Conservation (phyloP, 2,888 invertebrate species). For the Chrysolina haemoptera region DNA sequence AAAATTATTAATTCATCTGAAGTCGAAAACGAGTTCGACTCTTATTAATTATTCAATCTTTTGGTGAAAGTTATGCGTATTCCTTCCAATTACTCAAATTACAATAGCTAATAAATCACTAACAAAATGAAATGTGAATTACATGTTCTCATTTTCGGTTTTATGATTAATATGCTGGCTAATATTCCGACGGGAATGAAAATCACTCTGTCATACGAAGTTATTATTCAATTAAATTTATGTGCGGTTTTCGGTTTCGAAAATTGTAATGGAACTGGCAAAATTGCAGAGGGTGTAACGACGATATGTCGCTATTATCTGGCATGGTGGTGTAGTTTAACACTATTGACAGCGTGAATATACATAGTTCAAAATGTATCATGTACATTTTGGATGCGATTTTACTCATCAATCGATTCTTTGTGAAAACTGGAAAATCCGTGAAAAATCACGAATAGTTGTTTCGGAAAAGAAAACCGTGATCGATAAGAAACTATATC, state of each 20-base stretch:
- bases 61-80: neutral
- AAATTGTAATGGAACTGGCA: slow-evolving; percentile 26
- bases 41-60: neutral
- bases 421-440: too few species aligned
- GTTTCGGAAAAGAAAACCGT: too few species aligned
- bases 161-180: slow-evolving; percentile 38
- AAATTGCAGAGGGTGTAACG: slow-evolving; percentile 1
- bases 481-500: too few species aligned
- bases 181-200: slow-evolving; percentile 30
- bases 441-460: too few species aligned
- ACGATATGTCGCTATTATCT: neutral
- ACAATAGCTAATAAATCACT: slow-evolving; percentile 23
- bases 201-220: slow-evolving; percentile 34
- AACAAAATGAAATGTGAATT: slow-evolving; percentile 24
- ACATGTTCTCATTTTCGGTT: slow-evolving; percentile 26
- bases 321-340: neutral
- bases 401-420: too few species aligned
- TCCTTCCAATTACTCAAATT: neutral
- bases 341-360: neutral
- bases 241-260: slow-evolving; percentile 28
- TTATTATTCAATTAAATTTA: slow-evolving; percentile 38
- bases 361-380: neutral
- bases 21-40: neutral
- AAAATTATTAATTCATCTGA: neutral
- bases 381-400: too few species aligned